phyloP scores from a whole-genome alignment of 2,797 vertebrate species.

The Stomatorhinus walkeri region DNA sequence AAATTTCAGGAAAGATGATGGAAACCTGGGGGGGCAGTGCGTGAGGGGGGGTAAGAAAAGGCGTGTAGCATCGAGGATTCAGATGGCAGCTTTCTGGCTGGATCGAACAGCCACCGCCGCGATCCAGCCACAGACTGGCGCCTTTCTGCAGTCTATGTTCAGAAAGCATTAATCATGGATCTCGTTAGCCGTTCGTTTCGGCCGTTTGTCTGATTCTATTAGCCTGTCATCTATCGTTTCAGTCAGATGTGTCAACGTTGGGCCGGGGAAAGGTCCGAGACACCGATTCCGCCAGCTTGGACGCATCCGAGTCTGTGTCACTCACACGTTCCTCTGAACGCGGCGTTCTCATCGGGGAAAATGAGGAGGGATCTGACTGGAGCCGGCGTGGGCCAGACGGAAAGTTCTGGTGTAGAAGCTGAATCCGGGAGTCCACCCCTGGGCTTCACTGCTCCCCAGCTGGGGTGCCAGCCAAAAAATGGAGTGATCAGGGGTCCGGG shows the following conservation, averaged over 20 bases:
- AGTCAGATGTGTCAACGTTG: background rate
- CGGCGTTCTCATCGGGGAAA: background rate
- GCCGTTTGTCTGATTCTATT: constrained; percentile 9
- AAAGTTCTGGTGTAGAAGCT: background rate
- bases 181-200: background rate
- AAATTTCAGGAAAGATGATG: background rate
- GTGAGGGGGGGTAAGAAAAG: background rate
- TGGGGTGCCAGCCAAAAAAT: background rate
- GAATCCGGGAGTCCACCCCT: background rate
- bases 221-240: background rate
- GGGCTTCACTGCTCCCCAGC: background rate
- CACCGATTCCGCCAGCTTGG: background rate
- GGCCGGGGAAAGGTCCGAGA: background rate
- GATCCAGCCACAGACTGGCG: background rate
- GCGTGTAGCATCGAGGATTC: background rate
- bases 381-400: background rate
- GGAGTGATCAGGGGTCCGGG: background rate
- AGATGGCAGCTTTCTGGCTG: background rate
- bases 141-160: background rate
- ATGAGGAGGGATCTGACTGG: background rate
- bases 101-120: background rate
- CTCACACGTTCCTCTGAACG: background rate
- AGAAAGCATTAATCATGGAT: background rate
- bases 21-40: background rate
- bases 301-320: background rate